Evolutionary conservation across 64 coral and sea anemone genomes (phyloP).

Genomic region (Montipora foliosa): DNA sequence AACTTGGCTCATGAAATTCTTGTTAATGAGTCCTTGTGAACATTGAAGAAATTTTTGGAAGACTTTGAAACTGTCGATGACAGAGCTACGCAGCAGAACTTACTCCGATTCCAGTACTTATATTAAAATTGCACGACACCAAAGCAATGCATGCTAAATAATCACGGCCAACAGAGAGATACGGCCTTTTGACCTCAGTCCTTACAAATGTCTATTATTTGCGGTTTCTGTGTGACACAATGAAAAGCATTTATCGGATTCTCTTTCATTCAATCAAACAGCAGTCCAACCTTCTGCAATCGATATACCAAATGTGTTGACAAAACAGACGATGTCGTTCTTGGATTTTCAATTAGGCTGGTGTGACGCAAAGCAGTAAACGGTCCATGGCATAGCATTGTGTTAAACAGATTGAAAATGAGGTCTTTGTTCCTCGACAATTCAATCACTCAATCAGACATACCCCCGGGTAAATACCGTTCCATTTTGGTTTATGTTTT

Average conservation of each 20-base stretch:
- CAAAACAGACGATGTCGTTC: too few relatives aligned
- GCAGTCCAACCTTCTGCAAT: not conserved
- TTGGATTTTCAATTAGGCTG: too few relatives aligned
- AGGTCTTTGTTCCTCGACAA: too few relatives aligned
- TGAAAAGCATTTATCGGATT: conserved; percentile 12
- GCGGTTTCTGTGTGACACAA: not conserved
- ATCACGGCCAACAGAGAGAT: not conserved
- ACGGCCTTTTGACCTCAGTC: not conserved
- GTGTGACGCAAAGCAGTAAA: too few relatives aligned
- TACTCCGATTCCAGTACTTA: not conserved
- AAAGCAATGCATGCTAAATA: not conserved
- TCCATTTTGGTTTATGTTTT: too few relatives aligned
- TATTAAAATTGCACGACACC: not conserved
- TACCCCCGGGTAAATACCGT: too few relatives aligned
- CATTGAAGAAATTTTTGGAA: not conserved
- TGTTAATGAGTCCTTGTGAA: too few relatives aligned
- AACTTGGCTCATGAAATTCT: too few relatives aligned
- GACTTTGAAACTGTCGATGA: not conserved
- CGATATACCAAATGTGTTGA: not conserved
- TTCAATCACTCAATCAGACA: too few relatives aligned
- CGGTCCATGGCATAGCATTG: too few relatives aligned
- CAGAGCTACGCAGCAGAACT: not conserved
- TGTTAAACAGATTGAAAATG: too few relatives aligned
- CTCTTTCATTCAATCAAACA: too few relatives aligned
- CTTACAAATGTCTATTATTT: conserved; percentile 4